Evolutionary conservation across 2,888 invertebrate species (phyloP).

Genomic region (Coenonympha glycerion): DNA sequence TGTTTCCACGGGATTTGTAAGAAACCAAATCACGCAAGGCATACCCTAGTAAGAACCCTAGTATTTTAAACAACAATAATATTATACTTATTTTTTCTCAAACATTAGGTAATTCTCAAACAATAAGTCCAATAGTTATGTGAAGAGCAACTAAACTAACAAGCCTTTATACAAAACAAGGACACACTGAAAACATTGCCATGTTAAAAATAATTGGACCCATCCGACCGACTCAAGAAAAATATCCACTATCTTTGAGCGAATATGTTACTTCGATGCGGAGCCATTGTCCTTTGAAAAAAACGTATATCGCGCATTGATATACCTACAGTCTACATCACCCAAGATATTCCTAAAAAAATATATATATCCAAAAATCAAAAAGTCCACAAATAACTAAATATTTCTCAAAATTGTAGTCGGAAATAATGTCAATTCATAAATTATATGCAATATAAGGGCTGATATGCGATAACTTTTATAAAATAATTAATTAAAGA

Average conservation of each 20-base stretch:
- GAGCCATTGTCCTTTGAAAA: conserved; percentile 74
- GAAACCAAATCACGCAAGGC: too few species aligned
- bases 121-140: neutral
- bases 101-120: neutral
- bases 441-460: too few species aligned
- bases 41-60: too few species aligned
- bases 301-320: conserved; percentile 31
- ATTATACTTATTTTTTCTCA: neutral
- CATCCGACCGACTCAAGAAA: conserved; percentile 58
- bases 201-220: conserved; percentile 69
- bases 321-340: neutral
- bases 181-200: conserved; percentile 54
- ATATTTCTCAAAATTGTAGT: too few species aligned
- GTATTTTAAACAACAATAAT: too few species aligned
- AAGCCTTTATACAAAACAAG: conserved; percentile 51
- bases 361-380: too few species aligned
- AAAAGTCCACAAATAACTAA: too few species aligned
- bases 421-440: too few species aligned
- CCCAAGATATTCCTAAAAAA: too few species aligned
- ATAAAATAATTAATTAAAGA: too few species aligned
- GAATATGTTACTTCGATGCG: conserved; percentile 64
- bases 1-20: too few species aligned
- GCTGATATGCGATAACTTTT: too few species aligned
- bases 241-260: conserved; percentile 63
- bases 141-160: conserved; percentile 34